phyloP scores from a whole-genome alignment of 2,888 invertebrate species.

The Caenorhabditis drosophilae region DNA sequence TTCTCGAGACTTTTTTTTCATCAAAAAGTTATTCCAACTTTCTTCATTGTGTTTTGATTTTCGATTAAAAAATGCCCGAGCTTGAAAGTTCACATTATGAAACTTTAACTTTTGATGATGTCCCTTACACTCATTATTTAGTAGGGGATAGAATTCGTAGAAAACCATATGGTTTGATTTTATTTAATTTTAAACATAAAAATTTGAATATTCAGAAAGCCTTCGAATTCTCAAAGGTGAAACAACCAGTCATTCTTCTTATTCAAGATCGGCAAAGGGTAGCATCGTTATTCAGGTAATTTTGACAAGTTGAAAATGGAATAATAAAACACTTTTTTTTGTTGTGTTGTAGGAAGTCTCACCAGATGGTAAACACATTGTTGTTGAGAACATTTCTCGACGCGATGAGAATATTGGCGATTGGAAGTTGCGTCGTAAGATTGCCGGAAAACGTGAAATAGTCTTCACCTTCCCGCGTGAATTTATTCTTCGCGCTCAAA shows the following conservation, averaged over 20 bases:
- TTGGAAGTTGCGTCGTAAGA: constrained; percentile 69
- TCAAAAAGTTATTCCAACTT: no score
- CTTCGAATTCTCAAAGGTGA: constrained; percentile 69
- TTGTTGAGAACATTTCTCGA: constrained; percentile 67
- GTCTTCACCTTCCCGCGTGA: constrained; percentile 60
- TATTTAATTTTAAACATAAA: constrained; percentile 1
- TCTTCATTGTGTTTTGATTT: no score
- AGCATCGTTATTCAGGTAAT: constrained; percentile 70
- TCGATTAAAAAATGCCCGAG: constrained; percentile 19
- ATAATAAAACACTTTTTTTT: background rate
- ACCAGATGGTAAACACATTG: constrained; percentile 71
- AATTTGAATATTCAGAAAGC: constrained; percentile 18
- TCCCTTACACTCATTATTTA: constrained; percentile 34
- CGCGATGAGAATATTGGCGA: constrained; percentile 69
- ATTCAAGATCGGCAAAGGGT: constrained; percentile 72
- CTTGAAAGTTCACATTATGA: constrained; percentile 26
- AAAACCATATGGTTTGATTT: constrained; percentile 30
- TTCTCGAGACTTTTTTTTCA: no score
- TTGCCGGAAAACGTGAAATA: constrained; percentile 68
- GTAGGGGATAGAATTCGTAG: constrained; percentile 34
- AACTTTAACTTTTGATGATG: constrained; percentile 35
- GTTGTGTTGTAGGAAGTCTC: constrained; percentile 69
- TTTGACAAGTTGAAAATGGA: background rate
- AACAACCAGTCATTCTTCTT: constrained; percentile 72
- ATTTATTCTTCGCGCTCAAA: constrained; percentile 57